Conservation (phyloP, 2,113 vertebrate species). For the Melanotaenia duboulayi region DNA sequence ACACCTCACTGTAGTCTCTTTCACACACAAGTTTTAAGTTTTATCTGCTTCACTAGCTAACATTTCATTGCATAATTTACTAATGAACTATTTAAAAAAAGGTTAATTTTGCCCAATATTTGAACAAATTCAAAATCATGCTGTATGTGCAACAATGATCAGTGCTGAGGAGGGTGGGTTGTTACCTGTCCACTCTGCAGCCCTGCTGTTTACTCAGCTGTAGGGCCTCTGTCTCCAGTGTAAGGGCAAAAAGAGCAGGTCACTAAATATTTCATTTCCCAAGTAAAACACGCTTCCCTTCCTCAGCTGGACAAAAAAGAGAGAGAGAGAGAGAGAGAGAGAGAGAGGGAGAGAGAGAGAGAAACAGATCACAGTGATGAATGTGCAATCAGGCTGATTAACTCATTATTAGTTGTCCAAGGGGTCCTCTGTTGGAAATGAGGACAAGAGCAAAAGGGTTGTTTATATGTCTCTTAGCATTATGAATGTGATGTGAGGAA, state of each 20-base stretch:
- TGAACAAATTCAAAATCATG: too few species aligned
- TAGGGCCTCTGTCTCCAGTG: constrained; percentile 76
- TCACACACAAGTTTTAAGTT: too few species aligned
- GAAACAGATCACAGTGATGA: constrained; percentile 81
- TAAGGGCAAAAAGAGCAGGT: constrained; percentile 79
- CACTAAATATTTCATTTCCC: constrained; percentile 88
- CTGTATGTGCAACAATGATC: constrained; percentile 29
- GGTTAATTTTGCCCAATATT: neutral
- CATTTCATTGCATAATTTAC: too few species aligned
- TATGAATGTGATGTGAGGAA: constrained; percentile 71
- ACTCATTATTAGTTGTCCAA: constrained; percentile 82
- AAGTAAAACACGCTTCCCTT: constrained; percentile 84
- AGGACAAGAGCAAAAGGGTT: constrained; percentile 76
- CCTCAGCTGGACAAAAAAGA: constrained; percentile 56
- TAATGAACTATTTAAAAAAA: neutral
- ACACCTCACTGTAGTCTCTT: too few species aligned
- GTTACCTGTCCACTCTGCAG: constrained; percentile 76
- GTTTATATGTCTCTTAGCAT: constrained; percentile 79
- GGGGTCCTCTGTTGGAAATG: constrained; percentile 83
- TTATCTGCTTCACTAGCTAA: too few species aligned
- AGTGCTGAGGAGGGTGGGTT: constrained; percentile 21
- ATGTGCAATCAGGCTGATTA: constrained; percentile 87
- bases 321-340: constrained; percentile 58
- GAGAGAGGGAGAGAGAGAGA: constrained; percentile 49
- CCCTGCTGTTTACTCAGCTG: constrained; percentile 85